phyloP scores from a whole-genome alignment of 2,888 invertebrate species.

The Baccha elongata region DNA sequence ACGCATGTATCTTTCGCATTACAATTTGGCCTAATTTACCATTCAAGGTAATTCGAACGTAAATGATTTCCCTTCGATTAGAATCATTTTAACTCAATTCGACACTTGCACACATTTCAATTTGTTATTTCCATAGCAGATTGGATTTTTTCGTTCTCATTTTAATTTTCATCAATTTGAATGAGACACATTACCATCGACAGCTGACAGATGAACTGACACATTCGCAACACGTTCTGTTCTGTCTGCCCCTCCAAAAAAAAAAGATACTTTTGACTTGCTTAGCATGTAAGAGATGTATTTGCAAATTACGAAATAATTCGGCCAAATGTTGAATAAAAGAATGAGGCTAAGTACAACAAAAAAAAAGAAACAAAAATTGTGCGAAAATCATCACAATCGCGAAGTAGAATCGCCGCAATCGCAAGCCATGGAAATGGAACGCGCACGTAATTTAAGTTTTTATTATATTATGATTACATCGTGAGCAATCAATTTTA shows the following conservation, averaged over 20 bases:
- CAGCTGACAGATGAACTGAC: constrained; percentile 50
- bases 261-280: too few relatives aligned
- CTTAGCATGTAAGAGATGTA: constrained; percentile 36
- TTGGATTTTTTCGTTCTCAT: not conserved
- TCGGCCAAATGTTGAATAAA: constrained; percentile 48
- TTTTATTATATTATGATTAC: not conserved
- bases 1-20: constrained; percentile 38
- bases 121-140: not conserved
- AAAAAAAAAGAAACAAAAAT: not conserved
- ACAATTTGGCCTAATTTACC: constrained; percentile 34
- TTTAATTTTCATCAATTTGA: constrained; percentile 21
- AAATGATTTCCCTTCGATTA: constrained; percentile 34
- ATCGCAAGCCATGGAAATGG: not conserved
- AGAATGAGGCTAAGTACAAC: constrained; percentile 12
- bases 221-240: constrained; percentile 7
- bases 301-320: constrained; percentile 48
- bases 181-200: constrained; percentile 3
- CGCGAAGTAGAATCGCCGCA: not conserved
- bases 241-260: not conserved
- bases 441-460: constrained; percentile 7
- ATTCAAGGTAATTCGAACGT: constrained; percentile 30
- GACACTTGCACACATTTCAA: constrained; percentile 11
- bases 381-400: not conserved
- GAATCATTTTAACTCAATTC: constrained; percentile 44
- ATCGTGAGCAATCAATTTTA: constrained; percentile 19